Percentiles rank a stretch among this genome's conserved stretches.
Evolutionary conservation across 1,140 invertebrate genomes (phyloP).

Genomic region (Chionoecetes opilio): DNA sequence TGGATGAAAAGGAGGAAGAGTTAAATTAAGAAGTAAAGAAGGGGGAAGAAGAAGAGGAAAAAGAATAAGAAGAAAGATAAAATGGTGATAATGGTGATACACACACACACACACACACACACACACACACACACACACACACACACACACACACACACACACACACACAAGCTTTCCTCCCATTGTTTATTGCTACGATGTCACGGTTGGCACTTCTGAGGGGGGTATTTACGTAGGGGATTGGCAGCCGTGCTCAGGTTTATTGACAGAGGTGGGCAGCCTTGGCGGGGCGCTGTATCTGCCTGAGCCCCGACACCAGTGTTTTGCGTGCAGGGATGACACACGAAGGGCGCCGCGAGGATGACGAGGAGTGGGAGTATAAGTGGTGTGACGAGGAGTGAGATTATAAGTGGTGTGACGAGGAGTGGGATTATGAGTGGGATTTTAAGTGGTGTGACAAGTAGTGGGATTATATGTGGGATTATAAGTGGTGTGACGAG

Average conservation of each 20-base stretch:
- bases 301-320: not conserved
- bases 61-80: not conserved
- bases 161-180: not conserved
- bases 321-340: not conserved
- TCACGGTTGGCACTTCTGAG: constrained; percentile 10
- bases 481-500: too few relatives aligned
- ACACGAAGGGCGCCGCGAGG: too few relatives aligned
- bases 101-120: too few relatives aligned
- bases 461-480: too few relatives aligned
- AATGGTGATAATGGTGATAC: not conserved
- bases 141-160: constrained; percentile 15
- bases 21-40: too few relatives aligned
- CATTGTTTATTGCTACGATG: not conserved
- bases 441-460: too few relatives aligned
- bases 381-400: too few relatives aligned
- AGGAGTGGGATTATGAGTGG: too few relatives aligned
- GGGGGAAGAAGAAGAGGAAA: not conserved
- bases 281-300: constrained; percentile 23
- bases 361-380: too few relatives aligned
- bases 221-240: constrained; percentile 14
- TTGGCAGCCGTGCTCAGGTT: constrained; percentile 3
- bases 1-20: too few relatives aligned
- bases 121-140: too few relatives aligned
- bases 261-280: constrained; percentile 12
- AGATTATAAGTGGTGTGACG: too few relatives aligned